A percentile compares a stretch with the other conserved stretches of the same genome.
Evolutionary conservation across 2,113 vertebrate genomes (phyloP).

Genomic region (Oreochromis spilurus): DNA sequence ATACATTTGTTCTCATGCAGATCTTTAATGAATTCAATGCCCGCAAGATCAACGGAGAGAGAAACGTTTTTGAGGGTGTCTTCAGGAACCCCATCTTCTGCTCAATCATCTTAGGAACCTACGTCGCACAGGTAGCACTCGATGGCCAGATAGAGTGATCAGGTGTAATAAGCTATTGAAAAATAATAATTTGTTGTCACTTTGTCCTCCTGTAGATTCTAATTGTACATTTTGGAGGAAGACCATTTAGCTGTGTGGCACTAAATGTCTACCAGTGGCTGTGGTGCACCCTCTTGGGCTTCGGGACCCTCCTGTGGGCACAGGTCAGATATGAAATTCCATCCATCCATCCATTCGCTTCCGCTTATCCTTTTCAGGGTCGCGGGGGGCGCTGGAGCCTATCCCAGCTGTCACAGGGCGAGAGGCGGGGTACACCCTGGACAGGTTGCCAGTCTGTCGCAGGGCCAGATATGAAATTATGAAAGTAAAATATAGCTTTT

Average conservation of each 20-base stretch:
- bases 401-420: too few relatives aligned
- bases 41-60: constrained; percentile 95
- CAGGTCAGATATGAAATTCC: background rate
- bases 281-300: fast-evolving
- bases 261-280: background rate
- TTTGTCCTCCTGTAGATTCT: background rate
- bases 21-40: constrained; percentile 98
- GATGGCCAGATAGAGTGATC: too few relatives aligned
- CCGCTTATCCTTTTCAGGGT: too few relatives aligned
- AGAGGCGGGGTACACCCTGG: too few relatives aligned
- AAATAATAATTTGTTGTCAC: background rate
- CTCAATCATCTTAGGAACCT: constrained; percentile 87
- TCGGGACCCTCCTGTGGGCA: background rate
- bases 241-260: background rate
- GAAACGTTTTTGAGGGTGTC: constrained; percentile 94
- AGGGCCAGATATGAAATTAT: background rate
- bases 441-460: too few relatives aligned
- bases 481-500: background rate
- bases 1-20: constrained; percentile 91
- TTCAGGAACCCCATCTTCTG: constrained; percentile 96
- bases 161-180: too few relatives aligned
- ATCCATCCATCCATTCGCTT: too few relatives aligned
- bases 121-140: constrained; percentile 83
- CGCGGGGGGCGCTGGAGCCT: too few relatives aligned
- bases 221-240: background rate